phyloP scores from a whole-genome alignment of 2,888 invertebrate species.

The Diadegma fenestrale region DNA sequence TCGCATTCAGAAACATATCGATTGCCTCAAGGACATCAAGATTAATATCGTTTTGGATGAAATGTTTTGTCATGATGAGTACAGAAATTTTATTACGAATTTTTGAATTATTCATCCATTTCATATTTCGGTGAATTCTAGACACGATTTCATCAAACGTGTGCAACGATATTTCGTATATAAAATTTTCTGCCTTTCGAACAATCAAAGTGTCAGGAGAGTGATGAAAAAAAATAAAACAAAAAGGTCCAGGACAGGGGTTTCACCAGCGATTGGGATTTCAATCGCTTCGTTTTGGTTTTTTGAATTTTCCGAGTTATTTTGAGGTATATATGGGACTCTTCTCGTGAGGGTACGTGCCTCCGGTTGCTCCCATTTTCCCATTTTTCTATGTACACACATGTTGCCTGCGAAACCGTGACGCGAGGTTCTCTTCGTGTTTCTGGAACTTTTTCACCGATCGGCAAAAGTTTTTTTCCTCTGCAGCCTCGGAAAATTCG shows the following conservation, averaged over 20 bases:
- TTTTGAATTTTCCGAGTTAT: too few species aligned
- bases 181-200: not conserved
- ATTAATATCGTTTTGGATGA: too few species aligned
- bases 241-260: slow-evolving; percentile 37
- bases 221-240: not conserved
- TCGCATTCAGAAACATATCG: not conserved
- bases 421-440: slow-evolving; percentile 30
- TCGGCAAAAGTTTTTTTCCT: slow-evolving; percentile 2
- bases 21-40: not conserved
- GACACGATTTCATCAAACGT: not conserved
- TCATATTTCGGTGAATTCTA: not conserved
- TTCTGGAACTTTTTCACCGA: slow-evolving; percentile 22
- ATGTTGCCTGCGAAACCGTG: too few species aligned
- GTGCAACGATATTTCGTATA: not conserved
- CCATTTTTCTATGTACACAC: slow-evolving; percentile 40
- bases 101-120: too few species aligned
- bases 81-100: too few species aligned
- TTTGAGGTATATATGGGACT: too few species aligned
- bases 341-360: slow-evolving; percentile 53
- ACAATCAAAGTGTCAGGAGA: not conserved
- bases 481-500: not conserved
- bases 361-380: slow-evolving; percentile 10
- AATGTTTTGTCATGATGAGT: too few species aligned
- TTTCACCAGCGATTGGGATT: slow-evolving; percentile 47
- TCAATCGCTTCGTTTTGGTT: slow-evolving; percentile 52